Evolutionary conservation across 2,113 vertebrate genomes (phyloP).

Genomic region (Burhinus oedicnemus): DNA sequence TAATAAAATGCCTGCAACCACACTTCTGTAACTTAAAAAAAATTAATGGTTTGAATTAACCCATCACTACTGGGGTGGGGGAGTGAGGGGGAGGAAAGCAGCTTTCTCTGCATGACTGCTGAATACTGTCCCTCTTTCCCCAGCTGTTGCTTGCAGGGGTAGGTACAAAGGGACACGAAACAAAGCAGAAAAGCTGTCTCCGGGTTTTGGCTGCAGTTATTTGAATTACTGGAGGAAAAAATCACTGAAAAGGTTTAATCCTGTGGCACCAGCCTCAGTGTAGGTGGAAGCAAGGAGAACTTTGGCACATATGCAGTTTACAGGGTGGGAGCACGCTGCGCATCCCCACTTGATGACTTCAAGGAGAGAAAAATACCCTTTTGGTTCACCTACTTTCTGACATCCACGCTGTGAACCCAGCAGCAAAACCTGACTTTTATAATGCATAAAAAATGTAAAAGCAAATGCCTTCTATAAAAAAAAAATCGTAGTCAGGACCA

Average conservation of each 20-base stretch:
- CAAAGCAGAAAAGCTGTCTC: neutral
- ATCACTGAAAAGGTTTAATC: neutral
- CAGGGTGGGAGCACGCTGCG: neutral
- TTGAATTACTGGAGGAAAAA: neutral
- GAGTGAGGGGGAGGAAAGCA: neutral
- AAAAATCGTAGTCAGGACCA: neutral
- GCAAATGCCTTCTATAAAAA: neutral
- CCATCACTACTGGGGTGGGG: neutral
- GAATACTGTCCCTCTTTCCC: neutral
- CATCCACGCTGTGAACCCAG: neutral
- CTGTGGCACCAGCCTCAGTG: neutral
- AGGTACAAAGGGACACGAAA: neutral
- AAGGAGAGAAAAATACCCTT: neutral
- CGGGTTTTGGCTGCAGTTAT: neutral
- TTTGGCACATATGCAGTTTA: neutral
- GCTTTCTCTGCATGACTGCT: neutral
- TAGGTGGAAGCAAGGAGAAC: neutral
- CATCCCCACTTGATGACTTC: neutral
- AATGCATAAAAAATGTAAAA: neutral
- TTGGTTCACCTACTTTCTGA: neutral
- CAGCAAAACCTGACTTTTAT: neutral
- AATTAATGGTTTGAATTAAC: neutral
- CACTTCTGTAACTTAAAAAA: neutral
- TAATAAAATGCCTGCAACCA: neutral
- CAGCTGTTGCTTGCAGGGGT: neutral